Conservation (phyloP, 64 coral and sea anemone species). For the Acropora yongei region DNA sequence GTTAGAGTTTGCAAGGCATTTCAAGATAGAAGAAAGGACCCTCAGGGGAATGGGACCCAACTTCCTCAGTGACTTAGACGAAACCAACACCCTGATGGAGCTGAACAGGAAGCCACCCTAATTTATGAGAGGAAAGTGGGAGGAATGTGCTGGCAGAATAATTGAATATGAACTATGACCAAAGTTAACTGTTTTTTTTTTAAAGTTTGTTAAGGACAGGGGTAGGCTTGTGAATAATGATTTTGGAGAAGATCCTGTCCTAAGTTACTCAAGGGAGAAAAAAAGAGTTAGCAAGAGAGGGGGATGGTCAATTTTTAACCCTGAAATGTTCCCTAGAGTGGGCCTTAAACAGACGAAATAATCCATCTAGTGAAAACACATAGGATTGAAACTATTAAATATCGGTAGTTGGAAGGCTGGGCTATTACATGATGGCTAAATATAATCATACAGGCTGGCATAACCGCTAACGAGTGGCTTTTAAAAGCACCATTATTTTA, state of each 20-base stretch:
- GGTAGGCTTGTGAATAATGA: constrained; percentile 69
- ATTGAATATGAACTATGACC: constrained; percentile 27
- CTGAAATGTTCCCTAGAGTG: too few relatives aligned
- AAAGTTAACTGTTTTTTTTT: constrained; percentile 52
- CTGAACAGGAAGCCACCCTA: constrained; percentile 64
- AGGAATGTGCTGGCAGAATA: constrained; percentile 64
- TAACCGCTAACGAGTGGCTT: too few relatives aligned
- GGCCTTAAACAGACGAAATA: too few relatives aligned
- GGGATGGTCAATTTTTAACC: background rate
- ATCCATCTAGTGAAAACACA: too few relatives aligned
- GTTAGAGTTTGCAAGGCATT: constrained; percentile 47
- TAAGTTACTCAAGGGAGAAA: background rate
- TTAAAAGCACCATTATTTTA: too few relatives aligned
- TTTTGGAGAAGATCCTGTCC: constrained; percentile 55
- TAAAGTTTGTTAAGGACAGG: constrained; percentile 59
- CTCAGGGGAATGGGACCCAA: constrained; percentile 56
- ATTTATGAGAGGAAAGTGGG: constrained; percentile 67
- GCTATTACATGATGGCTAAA: too few relatives aligned
- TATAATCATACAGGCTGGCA: too few relatives aligned
- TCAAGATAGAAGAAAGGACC: constrained; percentile 47
- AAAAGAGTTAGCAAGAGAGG: background rate
- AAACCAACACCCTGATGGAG: constrained; percentile 56
- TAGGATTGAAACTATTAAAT: too few relatives aligned
- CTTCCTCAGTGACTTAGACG: constrained; percentile 52
- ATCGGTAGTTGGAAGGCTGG: too few relatives aligned